Evolutionary conservation across 2,888 invertebrate genomes (phyloP).

Genomic region (Xiphydria camelus): DNA sequence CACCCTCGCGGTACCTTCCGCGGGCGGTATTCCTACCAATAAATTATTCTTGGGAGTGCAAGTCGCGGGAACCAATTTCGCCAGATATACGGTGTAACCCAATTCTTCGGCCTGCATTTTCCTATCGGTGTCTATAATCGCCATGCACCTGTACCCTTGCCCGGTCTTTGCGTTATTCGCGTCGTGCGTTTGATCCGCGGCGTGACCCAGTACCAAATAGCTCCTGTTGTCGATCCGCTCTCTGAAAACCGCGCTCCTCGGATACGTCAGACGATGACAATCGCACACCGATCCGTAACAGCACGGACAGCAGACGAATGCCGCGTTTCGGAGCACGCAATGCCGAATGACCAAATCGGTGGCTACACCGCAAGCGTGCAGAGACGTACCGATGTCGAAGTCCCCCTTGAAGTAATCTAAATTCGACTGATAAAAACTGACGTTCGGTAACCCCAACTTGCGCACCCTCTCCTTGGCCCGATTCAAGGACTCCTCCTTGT

Average conservation of each 20-base stretch:
- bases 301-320: slow-evolving; percentile 90
- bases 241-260: slow-evolving; percentile 71
- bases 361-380: slow-evolving; percentile 94
- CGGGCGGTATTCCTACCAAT: slow-evolving; percentile 71
- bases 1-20: no score
- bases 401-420: slow-evolving; percentile 82
- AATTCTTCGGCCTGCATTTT: slow-evolving; percentile 73
- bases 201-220: slow-evolving; percentile 82
- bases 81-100: slow-evolving; percentile 76
- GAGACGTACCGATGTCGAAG: slow-evolving; percentile 84
- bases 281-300: slow-evolving; percentile 89
- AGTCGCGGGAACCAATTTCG: slow-evolving; percentile 75
- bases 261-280: slow-evolving; percentile 80
- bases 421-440: slow-evolving; percentile 84
- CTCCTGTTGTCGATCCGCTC: slow-evolving; percentile 61
- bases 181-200: slow-evolving; percentile 89
- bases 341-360: slow-evolving; percentile 89
- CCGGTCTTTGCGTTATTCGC: slow-evolving; percentile 69
- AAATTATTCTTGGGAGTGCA: slow-evolving; percentile 94
- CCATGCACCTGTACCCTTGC: slow-evolving; percentile 86
- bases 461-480: slow-evolving; percentile 74
- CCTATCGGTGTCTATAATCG: slow-evolving; percentile 84
- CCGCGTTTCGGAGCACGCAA: slow-evolving; percentile 75
- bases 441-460: slow-evolving; percentile 71
- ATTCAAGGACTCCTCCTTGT: slow-evolving; percentile 83